Evolutionary conservation across 2,797 vertebrate genomes (phyloP).

Genomic region (Ceryle rudis): DNA sequence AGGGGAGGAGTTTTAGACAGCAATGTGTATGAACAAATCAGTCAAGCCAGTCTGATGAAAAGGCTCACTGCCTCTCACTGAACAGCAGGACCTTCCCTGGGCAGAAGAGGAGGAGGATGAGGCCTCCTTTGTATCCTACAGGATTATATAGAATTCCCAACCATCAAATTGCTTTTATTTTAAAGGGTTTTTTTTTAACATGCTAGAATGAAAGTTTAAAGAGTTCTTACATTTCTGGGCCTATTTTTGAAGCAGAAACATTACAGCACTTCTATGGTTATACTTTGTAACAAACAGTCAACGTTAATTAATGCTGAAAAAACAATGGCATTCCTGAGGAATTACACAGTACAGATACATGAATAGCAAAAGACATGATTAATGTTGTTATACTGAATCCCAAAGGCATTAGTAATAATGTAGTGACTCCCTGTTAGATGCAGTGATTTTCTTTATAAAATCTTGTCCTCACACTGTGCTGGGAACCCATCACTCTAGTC

Average conservation of each 20-base stretch:
- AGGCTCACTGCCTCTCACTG: not conserved
- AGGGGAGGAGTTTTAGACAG: constrained; percentile 36
- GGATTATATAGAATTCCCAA: not conserved
- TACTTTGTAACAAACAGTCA: constrained; percentile 69
- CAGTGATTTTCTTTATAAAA: constrained; percentile 19
- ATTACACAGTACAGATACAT: constrained; percentile 73
- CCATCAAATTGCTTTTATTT: constrained; percentile 53
- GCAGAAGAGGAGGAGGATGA: not conserved
- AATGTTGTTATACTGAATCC: constrained; percentile 74
- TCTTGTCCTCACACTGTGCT: not conserved
- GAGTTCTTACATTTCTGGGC: constrained; percentile 30
- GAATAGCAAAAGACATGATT: constrained; percentile 69
- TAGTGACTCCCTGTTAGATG: constrained; percentile 49
- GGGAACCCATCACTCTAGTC: not conserved
- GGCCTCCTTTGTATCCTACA: not conserved
- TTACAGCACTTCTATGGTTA: constrained; percentile 71
- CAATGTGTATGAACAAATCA: constrained; percentile 53
- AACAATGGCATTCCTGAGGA: constrained; percentile 75
- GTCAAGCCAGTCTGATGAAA: not conserved
- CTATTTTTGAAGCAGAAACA: constrained; percentile 61
- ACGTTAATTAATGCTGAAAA: constrained; percentile 76
- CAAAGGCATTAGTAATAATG: constrained; percentile 62
- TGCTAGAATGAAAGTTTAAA: constrained; percentile 40
- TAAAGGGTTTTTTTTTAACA: constrained; percentile 43
- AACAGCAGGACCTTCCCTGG: not conserved